Percentiles rank a stretch among this genome's conserved stretches.
Conservation (phyloP, 2,888 invertebrate genomes). For the Heteromurus nitidus region DNA sequence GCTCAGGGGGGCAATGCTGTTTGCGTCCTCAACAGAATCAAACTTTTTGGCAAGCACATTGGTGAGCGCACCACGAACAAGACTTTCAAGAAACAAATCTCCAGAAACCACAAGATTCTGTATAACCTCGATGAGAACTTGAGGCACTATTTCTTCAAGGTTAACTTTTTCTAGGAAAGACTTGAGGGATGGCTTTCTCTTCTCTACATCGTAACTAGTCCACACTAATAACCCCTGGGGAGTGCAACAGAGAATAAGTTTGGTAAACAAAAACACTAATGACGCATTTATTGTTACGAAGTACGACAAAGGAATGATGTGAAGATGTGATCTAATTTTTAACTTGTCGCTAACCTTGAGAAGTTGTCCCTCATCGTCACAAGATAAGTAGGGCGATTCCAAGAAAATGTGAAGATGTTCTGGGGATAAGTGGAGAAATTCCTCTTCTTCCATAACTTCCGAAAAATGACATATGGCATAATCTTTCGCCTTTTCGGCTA, state of each 20-base stretch:
- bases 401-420: slow-evolving; percentile 72
- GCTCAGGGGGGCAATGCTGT: slow-evolving; percentile 9
- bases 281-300: no score
- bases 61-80: slow-evolving; percentile 67
- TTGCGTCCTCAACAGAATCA: slow-evolving; percentile 66
- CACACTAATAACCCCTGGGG: slow-evolving; percentile 73
- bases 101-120: slow-evolving; percentile 71
- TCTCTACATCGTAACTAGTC: slow-evolving; percentile 71
- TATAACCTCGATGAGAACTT: slow-evolving; percentile 73
- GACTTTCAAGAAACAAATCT: slow-evolving; percentile 67
- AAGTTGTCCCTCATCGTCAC: slow-evolving; percentile 74
- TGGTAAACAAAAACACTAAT: neutral
- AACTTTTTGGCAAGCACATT: slow-evolving; percentile 71
- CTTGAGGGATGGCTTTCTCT: slow-evolving; percentile 69
- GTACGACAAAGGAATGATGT: no score
- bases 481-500: slow-evolving; percentile 73
- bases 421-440: slow-evolving; percentile 73
- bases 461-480: slow-evolving; percentile 74
- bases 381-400: slow-evolving; percentile 73
- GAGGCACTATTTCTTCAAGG: slow-evolving; percentile 73
- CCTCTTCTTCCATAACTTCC: slow-evolving; percentile 74
- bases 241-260: slow-evolving; percentile 22
- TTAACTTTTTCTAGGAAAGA: slow-evolving; percentile 72
- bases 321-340: neutral
- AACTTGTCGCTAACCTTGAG: slow-evolving; percentile 69